Percentiles rank a stretch among this genome's conserved stretches.
Evolutionary conservation across 1,140 invertebrate species (phyloP).

Genomic region (Zaprionus tsacasi): DNA sequence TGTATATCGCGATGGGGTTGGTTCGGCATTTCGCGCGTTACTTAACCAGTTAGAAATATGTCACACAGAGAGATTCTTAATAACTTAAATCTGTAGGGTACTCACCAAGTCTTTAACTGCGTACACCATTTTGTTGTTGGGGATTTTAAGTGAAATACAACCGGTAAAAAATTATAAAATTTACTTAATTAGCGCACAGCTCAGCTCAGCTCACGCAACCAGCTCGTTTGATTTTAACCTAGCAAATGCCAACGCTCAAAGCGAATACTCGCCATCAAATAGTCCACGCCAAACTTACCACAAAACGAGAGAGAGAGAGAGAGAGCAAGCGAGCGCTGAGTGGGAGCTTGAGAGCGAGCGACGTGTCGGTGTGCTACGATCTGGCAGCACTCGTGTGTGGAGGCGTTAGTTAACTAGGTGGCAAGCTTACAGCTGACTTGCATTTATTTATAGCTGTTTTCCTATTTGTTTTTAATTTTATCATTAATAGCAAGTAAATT

Average conservation of each 20-base stretch:
- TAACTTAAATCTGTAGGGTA: constrained; percentile 12
- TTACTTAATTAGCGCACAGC: constrained; percentile 61
- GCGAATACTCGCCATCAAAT: constrained; percentile 11
- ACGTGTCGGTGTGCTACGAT: not conserved
- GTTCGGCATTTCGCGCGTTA: constrained; percentile 23
- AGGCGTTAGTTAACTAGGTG: not conserved
- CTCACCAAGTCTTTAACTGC: constrained; percentile 74
- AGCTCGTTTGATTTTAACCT: constrained; percentile 40
- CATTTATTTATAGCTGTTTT: not conserved
- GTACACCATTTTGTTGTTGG: constrained; percentile 71
- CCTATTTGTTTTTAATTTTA: not conserved
- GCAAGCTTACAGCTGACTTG: not conserved
- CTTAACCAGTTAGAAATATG: constrained; percentile 33
- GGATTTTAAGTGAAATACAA: constrained; percentile 29
- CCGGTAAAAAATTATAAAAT: constrained; percentile 61
- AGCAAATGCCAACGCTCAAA: constrained; percentile 42
- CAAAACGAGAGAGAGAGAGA: constrained; percentile 18
- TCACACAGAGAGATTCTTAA: not conserved
- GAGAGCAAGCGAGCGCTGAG: not conserved
- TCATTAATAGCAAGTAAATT: too few species aligned
- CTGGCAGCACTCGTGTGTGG: not conserved
- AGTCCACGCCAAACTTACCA: constrained; percentile 18
- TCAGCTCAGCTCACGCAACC: constrained; percentile 37
- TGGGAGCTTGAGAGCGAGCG: not conserved
- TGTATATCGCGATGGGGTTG: not conserved